Base-by-base conservation (phyloP, 1,140 invertebrate genomes). In the Cylas formicarius region DNA sequence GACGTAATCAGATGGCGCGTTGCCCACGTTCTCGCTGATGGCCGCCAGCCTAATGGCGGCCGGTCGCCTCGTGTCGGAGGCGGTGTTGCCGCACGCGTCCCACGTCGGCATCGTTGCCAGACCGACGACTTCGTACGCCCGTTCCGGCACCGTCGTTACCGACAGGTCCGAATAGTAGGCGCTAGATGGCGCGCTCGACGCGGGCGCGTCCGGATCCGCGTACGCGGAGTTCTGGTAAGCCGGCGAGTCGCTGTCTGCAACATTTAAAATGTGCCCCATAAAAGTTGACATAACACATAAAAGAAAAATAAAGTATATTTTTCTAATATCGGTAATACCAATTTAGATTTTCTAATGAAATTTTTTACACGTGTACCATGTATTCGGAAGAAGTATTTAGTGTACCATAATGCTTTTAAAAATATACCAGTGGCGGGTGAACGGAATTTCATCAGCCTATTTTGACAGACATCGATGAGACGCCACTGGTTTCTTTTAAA, bases 161-260 rank as follows among this genome's bases (percentile, higher is more conserved):
- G 72, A 74, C n/a, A 80, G 63, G 60, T 81, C 79, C 40, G 77
- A 80, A 60, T 81, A 82, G 56, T 82, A 82, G 4, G 79, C 79
- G 61, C 77, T 80, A 54, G 78, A 81, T 8, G 78, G 78, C 2
- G 80, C 78, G 41, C 77, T 80, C 38, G 76, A 78, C 4, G 70
- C 49, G 23, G 75, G 76, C 11, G 75, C 74, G 50, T 80, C 78
- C 17, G 77, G 77, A 48, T 81, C 78, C 47, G 76, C 77, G 61
- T 81, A 81, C 9, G 73, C 80, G 2, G 78, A 80, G 61, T 82
- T 82, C 56, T 81, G 78, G 53, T 82, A 81, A 6, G 78, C 79
- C 3, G 78, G 78, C 58, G 69, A 74, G 13, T 71, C 72, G 13
- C 67, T 71, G 17, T 66, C 50, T 27, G 17, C 24, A 44, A 42